A percentile compares a stretch with the other conserved stretches of the same genome.
Conservation (phyloP, 2,113 vertebrate species). For the Oryzias woworae region DNA sequence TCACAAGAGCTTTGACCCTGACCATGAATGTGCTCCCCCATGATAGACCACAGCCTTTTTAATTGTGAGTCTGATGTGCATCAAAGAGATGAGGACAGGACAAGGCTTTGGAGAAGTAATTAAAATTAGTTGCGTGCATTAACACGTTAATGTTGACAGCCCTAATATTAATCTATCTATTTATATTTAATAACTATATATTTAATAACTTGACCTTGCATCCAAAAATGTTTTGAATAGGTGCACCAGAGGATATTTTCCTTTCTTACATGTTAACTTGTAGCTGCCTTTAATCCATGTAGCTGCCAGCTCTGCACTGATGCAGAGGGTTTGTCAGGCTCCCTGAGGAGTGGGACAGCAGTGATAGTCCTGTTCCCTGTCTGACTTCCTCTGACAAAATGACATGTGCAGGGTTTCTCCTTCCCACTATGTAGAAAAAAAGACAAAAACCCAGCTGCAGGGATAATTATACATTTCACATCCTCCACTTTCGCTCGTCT, state of each 20-base stretch:
- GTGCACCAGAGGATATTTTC: not conserved
- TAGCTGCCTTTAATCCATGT: not conserved
- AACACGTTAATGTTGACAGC: too few relatives aligned
- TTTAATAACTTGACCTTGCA: not conserved
- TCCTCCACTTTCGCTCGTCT: slow-evolving; percentile 7
- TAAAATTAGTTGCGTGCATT: too few relatives aligned
- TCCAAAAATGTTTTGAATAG: too few relatives aligned
- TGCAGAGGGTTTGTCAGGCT: not conserved
- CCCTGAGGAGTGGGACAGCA: slow-evolving; percentile 6
- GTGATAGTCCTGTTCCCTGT: not conserved
- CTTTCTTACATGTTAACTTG: not conserved
- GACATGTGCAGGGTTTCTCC: not conserved
- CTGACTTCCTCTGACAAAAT: slow-evolving; percentile 3
- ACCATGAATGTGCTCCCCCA: not conserved
- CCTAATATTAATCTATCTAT: too few relatives aligned
- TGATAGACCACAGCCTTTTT: not conserved
- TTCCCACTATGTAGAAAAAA: not conserved
- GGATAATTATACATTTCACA: slow-evolving; percentile 39
- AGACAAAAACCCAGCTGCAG: slow-evolving; percentile 15
- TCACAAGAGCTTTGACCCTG: not conserved
- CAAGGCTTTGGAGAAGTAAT: not conserved
- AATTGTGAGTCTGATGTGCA: not conserved
- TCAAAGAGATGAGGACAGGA: not conserved
- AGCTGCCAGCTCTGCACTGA: slow-evolving; percentile 2
- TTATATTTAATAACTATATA: too few relatives aligned